Evolutionary conservation across 2,113 vertebrate species (phyloP).

Genomic region (Sclerurus mexicanus): DNA sequence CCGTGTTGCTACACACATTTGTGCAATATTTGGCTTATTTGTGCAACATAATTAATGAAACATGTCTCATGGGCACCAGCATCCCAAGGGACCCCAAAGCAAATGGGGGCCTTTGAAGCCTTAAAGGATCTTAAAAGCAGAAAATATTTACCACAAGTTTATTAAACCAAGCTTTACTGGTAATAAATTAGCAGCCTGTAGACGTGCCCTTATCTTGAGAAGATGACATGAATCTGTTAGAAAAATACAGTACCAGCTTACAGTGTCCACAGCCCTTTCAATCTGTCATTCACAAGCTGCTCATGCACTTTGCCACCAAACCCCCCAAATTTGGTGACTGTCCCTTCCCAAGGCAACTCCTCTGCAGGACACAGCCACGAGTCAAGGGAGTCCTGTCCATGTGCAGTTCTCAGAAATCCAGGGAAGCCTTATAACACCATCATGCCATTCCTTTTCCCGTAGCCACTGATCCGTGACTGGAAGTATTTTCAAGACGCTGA

Average conservation of each 20-base stretch:
- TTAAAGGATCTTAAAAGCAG: slow-evolving; percentile 19
- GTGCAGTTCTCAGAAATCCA: neutral
- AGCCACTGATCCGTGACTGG: neutral
- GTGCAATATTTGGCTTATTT: slow-evolving; percentile 66
- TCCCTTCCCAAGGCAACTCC: neutral
- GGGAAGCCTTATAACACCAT: rapidly evolving
- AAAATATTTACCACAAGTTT: slow-evolving; percentile 43
- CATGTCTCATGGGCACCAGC: slow-evolving; percentile 33
- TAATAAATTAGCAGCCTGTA: slow-evolving; percentile 24
- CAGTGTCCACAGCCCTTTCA: neutral
- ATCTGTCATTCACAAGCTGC: neutral
- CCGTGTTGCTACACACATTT: neutral
- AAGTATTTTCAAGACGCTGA: neutral
- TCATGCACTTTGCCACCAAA: no score
- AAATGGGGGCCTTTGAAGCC: slow-evolving; percentile 37
- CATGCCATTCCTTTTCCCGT: rapidly evolving
- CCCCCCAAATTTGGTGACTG: neutral
- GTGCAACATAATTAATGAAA: slow-evolving; percentile 60
- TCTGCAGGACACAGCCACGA: neutral
- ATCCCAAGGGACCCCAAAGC: slow-evolving; percentile 27
- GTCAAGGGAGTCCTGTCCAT: neutral
- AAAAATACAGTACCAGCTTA: neutral
- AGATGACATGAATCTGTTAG: neutral
- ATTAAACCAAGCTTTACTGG: slow-evolving; percentile 11
- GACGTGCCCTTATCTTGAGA: neutral